A percentile compares a stretch with the other conserved stretches of the same genome.
Conservation (phyloP, 2,888 invertebrate species). For the Machimus rusticus region DNA sequence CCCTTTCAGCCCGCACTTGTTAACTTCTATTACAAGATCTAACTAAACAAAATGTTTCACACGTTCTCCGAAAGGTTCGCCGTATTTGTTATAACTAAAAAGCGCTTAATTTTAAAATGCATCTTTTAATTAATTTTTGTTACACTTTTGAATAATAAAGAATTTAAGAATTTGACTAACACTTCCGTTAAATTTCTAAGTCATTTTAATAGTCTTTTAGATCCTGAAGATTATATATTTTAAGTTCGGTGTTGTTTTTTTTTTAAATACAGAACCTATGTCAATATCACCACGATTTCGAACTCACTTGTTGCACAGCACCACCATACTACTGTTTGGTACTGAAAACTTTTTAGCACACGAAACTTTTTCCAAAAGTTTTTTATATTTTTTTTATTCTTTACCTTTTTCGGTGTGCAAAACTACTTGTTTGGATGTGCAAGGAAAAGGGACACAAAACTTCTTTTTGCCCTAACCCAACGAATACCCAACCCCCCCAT, state of each 20-base stretch:
- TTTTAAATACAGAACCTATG: slow-evolving; percentile 46
- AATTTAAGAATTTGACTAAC: not conserved
- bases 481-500: not conserved
- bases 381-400: no score
- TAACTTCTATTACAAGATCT: not conserved
- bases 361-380: slow-evolving; percentile 62
- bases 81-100: not conserved
- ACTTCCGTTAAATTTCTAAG: not conserved
- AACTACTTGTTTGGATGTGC: slow-evolving; percentile 54
- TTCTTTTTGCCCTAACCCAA: slow-evolving; percentile 47
- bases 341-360: slow-evolving; percentile 59
- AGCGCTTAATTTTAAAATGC: not conserved
- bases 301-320: slow-evolving; percentile 65
- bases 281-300: slow-evolving; percentile 57
- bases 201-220: not conserved
- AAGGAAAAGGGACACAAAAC: slow-evolving; percentile 51
- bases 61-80: not conserved
- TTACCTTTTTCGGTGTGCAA: slow-evolving; percentile 51
- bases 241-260: not conserved
- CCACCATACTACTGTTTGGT: slow-evolving; percentile 53
- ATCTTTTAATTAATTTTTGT: not conserved
- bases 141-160: not conserved
- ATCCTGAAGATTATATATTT: not conserved
- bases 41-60: not conserved
- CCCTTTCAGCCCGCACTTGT: not conserved